Conservation (phyloP, 1,140 invertebrate species). For the Lordiphosa clarofinis region DNA sequence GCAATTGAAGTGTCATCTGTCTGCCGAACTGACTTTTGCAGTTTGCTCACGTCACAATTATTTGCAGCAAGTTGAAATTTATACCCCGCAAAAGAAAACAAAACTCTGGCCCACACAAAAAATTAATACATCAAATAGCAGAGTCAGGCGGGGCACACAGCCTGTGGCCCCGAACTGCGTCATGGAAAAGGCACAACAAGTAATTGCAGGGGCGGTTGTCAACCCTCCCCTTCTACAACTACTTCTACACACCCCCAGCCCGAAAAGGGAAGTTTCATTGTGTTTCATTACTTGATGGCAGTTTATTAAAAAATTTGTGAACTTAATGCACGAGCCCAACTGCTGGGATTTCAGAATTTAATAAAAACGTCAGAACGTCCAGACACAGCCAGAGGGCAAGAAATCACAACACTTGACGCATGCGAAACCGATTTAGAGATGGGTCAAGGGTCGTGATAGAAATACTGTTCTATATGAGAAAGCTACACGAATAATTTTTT, state of each 20-base stretch:
- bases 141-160: slow-evolving; percentile 12
- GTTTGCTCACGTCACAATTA: slow-evolving; percentile 70
- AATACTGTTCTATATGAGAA: neutral
- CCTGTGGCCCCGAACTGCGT: slow-evolving; percentile 32
- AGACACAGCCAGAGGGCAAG: slow-evolving; percentile 16
- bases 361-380: slow-evolving; percentile 54
- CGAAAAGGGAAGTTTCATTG: slow-evolving; percentile 34
- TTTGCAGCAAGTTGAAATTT: slow-evolving; percentile 74
- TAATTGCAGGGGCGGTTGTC: slow-evolving; percentile 45
- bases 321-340: slow-evolving; percentile 38
- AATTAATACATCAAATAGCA: slow-evolving; percentile 63
- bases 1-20: slow-evolving; percentile 46
- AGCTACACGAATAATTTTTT: too few species aligned
- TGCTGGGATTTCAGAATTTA: slow-evolving; percentile 42
- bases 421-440: slow-evolving; percentile 15
- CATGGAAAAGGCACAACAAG: slow-evolving; percentile 53
- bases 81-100: slow-evolving; percentile 30
- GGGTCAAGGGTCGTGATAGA: slow-evolving; percentile 1
- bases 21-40: slow-evolving; percentile 58
- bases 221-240: neutral
- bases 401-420: slow-evolving; percentile 54
- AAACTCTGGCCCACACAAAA: slow-evolving; percentile 24
- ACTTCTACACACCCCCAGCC: neutral
- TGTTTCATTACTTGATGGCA: slow-evolving; percentile 58
- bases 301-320: slow-evolving; percentile 76